Conservation (phyloP, 2,888 invertebrate species). For the Ectropis crepuscularia region DNA sequence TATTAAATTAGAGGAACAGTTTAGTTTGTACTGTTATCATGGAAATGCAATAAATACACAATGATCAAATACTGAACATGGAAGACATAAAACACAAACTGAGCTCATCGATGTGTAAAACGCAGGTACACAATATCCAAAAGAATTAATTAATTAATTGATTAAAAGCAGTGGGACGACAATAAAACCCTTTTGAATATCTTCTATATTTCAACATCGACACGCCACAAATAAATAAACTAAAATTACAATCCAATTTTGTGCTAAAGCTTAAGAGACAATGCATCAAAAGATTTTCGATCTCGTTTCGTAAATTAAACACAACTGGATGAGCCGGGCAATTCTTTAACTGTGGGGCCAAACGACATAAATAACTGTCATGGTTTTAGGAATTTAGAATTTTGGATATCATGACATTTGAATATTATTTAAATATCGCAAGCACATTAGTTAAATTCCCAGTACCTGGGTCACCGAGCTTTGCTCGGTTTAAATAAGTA, state of each 20-base stretch:
- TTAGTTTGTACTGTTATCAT: constrained; percentile 62
- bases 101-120: background rate
- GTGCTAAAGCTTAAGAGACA: constrained; percentile 5
- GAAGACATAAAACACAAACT: constrained; percentile 51
- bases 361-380: too few relatives aligned
- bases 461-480: too few relatives aligned
- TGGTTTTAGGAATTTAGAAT: too few relatives aligned
- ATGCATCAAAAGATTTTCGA: background rate
- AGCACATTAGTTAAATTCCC: too few relatives aligned
- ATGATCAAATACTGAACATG: constrained; percentile 41
- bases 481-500: too few relatives aligned
- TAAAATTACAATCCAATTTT: background rate
- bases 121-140: background rate
- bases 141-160: background rate
- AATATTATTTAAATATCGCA: too few relatives aligned
- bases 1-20: constrained; percentile 42
- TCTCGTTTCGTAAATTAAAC: too few relatives aligned
- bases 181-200: too few relatives aligned
- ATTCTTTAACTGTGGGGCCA: too few relatives aligned
- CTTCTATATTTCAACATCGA: background rate
- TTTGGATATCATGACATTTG: too few relatives aligned
- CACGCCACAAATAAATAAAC: background rate
- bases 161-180: too few relatives aligned
- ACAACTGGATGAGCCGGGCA: too few relatives aligned
- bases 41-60: constrained; percentile 53